Base-by-base conservation (phyloP, 2,113 vertebrate genomes). In the Erpornis zantholeuca region DNA sequence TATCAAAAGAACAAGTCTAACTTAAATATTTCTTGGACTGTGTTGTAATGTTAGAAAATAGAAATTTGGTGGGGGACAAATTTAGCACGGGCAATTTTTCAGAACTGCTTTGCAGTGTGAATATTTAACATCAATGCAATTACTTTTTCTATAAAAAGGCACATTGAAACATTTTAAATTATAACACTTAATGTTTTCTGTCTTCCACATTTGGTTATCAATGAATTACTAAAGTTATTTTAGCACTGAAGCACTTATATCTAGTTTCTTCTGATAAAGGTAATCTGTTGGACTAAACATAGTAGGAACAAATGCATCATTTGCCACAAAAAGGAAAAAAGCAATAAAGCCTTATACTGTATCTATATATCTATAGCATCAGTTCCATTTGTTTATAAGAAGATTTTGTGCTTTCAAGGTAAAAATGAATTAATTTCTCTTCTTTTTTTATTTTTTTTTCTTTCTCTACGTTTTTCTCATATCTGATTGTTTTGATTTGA, bases 61-160 rank as follows among this genome's bases (percentile, higher is more conserved):
- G 89, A 83, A 95, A 85, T 78, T 89, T 80, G 69, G 92, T 89
- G 38, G 16, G 60, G 28, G 49, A 92, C 60, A 33, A 93, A 85
- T 96, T 98, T 96, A 86, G 79, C 61, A 86, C 28, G 66, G 85
- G 31, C 52, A 81, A 75, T 95, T 95, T 92, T 95, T 96, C 92
- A 95, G 77, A 92, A 89, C 40, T 94, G 14, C 64, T 89, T 97
- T 91, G 57, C 33, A 78, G 47, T 81, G 31, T 70, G 96, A 95
- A 92, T 96, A 86, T 88, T 97, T 94, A 97, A 96, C 73, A 86
- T 49, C n/a, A 28, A 78, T 56, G 88, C 92, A 92, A 94, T 94
- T 92, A 63, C 64, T 64, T 93, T 92, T 94, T 93, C 92, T 95
- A 81, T 91, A 94, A 97, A 95, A 97, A 79, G 66, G 20, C 82